Evolutionary conservation across 2,888 invertebrate genomes (phyloP).

Genomic region (Luperina testacea): DNA sequence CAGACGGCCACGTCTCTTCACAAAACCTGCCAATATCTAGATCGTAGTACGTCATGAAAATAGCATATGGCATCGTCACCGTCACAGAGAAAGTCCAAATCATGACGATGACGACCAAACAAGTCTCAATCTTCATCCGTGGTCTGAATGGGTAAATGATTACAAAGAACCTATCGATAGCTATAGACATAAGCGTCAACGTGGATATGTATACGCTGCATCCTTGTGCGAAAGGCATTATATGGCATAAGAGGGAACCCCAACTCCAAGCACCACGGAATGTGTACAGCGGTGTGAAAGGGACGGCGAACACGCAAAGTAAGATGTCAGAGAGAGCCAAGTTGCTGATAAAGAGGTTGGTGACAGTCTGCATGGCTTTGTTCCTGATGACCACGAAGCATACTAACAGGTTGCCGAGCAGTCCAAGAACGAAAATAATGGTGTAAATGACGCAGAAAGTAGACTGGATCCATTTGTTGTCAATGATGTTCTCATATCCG

Average conservation of each 20-base stretch:
- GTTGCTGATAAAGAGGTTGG: slow-evolving; percentile 99
- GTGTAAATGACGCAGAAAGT: slow-evolving; percentile 94
- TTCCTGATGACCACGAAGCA: slow-evolving; percentile 98
- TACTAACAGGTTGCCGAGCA: slow-evolving; percentile 97
- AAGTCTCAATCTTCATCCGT: slow-evolving; percentile 96
- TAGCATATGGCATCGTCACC: slow-evolving; percentile 97
- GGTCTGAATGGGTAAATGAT: slow-evolving; percentile 99
- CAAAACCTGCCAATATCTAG: slow-evolving; percentile 91
- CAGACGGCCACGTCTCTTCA: slow-evolving; percentile 97
- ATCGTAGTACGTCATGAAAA: slow-evolving; percentile 93
- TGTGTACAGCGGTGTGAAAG: slow-evolving; percentile 98
- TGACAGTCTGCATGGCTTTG: slow-evolving; percentile 99
- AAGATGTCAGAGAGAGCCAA: slow-evolving; percentile 98
- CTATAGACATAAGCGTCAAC: slow-evolving; percentile 98
- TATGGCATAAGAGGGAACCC: slow-evolving; percentile 96
- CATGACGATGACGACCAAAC: slow-evolving; percentile 95
- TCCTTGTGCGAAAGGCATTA: slow-evolving; percentile 98
- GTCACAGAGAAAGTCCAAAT: slow-evolving; percentile 97
- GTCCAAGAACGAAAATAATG: slow-evolving; percentile 96
- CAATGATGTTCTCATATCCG: slow-evolving; percentile 89
- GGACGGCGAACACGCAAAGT: slow-evolving; percentile 97
- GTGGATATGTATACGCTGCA: slow-evolving; percentile 99
- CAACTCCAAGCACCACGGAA: slow-evolving; percentile 98
- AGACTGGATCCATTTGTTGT: slow-evolving; percentile 92
- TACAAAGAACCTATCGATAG: slow-evolving; percentile 98